Evolutionary conservation across 2,113 vertebrate species (phyloP), one percentile per base, ranked within the genome.

Genomic region (Canis aureus): DNA sequence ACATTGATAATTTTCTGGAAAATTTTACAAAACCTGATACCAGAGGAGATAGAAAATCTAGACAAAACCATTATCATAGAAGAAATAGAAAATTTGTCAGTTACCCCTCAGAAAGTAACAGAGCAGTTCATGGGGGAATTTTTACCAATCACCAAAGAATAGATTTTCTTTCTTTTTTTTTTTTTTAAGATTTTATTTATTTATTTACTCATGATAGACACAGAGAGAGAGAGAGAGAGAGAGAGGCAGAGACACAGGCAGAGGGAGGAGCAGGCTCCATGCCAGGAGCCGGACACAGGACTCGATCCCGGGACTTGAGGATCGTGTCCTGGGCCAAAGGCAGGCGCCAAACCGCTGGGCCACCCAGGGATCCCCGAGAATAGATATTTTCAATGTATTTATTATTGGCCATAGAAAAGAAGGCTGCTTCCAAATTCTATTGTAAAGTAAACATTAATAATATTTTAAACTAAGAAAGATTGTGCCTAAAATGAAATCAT

Each of bases 41-140:
- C 27, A 80, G 62, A 80, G 79, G 53, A 95, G 80, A 82, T 79
- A 71, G 49, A 67, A 95, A 67, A 60, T 86, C 29, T 53, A 67
- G 71, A 59, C 69, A 91, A 67, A 91, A 11, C 11, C 27, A 79
- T 53, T 73, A 57, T 27, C 29, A 17, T 71, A 60, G 73, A 89
- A 71, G 62, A 91, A 49, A 85, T 13, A 91, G 81, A 78, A 89
- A 85, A 79, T 79, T 3, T 60, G 32, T 91, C 22, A 38, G 20
- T 38, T 71, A 32, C 9, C 1, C 9, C 62, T 80, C 29, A 91
- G 80, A 88, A 71, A 53, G 29, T 25, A 38, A 29, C 11, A 69
- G 53, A 76, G 11, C n/a, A 91, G 19, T 51, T 90, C 29, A 11
- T 19, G 49, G 79, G 4, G 38, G 38, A 49, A 57, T 67, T 84